Conservation (phyloP, 2,888 invertebrate genomes). For the Cheilosia vulpina region DNA sequence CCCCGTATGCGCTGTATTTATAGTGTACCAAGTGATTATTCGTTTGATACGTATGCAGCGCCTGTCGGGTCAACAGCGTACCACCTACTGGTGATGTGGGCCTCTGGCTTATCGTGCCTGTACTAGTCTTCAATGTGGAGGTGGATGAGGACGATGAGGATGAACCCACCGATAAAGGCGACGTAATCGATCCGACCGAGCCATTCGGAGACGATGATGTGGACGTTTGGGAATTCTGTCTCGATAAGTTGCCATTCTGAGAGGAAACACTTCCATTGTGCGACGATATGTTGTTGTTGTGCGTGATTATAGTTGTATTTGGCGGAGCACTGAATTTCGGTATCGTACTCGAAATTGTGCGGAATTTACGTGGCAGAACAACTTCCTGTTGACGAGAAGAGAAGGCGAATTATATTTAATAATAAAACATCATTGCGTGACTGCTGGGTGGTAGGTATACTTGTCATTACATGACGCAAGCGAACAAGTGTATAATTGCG, state of each 20-base stretch:
- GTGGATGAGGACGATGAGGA: conserved; percentile 78
- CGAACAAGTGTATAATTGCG: conserved; percentile 32
- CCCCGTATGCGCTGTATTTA: conserved; percentile 95
- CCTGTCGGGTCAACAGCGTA: conserved; percentile 86
- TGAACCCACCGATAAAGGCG: conserved; percentile 58
- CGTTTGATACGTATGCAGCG: conserved; percentile 90
- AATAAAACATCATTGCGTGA: conserved; percentile 62
- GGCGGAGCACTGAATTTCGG: conserved; percentile 81
- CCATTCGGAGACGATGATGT: conserved; percentile 79
- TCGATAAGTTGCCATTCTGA: conserved; percentile 77
- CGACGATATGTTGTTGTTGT: conserved; percentile 76
- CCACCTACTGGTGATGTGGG: conserved; percentile 80
- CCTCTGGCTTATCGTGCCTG: conserved; percentile 77
- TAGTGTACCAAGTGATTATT: conserved; percentile 96
- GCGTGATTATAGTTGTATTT: conserved; percentile 81
- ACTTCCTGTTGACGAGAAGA: conserved; percentile 86
- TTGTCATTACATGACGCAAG: conserved; percentile 14
- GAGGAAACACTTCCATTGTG: conserved; percentile 67
- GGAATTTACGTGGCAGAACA: conserved; percentile 90
- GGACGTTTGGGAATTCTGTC: conserved; percentile 81
- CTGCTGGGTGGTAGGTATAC: conserved; percentile 2
- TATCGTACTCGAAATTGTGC: conserved; percentile 88
- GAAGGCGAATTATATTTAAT: conserved; percentile 60
- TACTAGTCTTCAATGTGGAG: conserved; percentile 80
- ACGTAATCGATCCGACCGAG: conserved; percentile 79